A percentile compares a stretch with the other conserved stretches of the same genome.
phyloP scores from a whole-genome alignment of 2,797 vertebrate species.

The Lepidocolaptes lacrymiger region DNA sequence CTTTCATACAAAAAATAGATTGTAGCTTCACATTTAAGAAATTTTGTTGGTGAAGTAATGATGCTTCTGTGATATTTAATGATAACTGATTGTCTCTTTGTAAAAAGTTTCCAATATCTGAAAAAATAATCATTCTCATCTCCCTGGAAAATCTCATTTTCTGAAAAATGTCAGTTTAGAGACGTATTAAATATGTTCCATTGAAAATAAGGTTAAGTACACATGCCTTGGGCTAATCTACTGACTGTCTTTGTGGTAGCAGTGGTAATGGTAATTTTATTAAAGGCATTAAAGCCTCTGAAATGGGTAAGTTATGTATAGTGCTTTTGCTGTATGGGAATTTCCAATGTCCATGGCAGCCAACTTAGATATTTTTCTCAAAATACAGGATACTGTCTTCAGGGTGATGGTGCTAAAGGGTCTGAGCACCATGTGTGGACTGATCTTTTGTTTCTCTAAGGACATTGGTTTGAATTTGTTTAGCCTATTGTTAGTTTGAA shows the following conservation, averaged over 20 bases:
- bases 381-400: not conserved
- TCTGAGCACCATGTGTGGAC: not conserved
- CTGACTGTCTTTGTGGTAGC: not conserved
- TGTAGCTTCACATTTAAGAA: constrained; percentile 67
- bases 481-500: not conserved
- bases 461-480: not conserved
- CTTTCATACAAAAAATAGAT: constrained; percentile 20
- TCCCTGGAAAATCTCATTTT: constrained; percentile 65
- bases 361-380: constrained; percentile 2
- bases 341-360: not conserved
- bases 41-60: constrained; percentile 60
- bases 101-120: constrained; percentile 54
- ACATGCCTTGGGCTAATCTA: not conserved
- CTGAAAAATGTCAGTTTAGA: constrained; percentile 60
- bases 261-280: not conserved
- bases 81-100: constrained; percentile 68
- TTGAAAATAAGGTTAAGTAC: constrained; percentile 55
- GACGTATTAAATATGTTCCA: constrained; percentile 27
- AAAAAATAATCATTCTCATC: constrained; percentile 41
- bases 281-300: constrained; percentile 26
- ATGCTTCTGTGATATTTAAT: constrained; percentile 66
- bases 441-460: not conserved
- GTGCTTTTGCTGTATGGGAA: not conserved
- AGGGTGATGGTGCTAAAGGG: not conserved
- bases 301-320: not conserved